phyloP scores from a whole-genome alignment of 2,113 vertebrate species.

The Rhinolophus sinicus region DNA sequence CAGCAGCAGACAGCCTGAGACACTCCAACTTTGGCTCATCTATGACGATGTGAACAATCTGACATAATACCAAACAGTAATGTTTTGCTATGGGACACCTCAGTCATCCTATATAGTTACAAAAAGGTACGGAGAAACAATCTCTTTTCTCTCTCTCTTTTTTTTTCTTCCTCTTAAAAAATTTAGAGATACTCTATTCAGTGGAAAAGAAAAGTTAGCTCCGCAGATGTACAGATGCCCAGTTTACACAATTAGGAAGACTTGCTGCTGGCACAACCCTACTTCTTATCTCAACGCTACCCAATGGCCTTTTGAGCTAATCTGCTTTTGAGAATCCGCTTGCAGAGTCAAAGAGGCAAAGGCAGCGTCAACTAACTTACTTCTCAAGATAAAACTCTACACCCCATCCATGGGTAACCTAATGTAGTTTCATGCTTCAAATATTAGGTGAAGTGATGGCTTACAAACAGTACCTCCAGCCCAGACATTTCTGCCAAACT shows the following conservation, averaged over 20 bases:
- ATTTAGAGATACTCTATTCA: not conserved
- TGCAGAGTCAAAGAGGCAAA: not conserved
- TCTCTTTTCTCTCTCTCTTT: not conserved
- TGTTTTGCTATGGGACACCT: too few species aligned
- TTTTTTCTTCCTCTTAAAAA: slow-evolving; percentile 3
- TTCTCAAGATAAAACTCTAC: not conserved
- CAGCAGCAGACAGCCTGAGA: not conserved
- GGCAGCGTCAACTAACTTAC: not conserved
- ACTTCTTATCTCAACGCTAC: not conserved
- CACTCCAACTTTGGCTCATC: not conserved
- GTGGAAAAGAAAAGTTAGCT: not conserved
- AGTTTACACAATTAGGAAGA: not conserved
- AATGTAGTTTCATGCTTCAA: not conserved
- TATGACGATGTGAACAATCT: rapidly evolving
- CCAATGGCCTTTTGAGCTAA: not conserved
- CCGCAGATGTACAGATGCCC: not conserved
- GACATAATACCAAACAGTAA: not conserved
- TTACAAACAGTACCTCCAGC: not conserved
- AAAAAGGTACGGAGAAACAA: not conserved
- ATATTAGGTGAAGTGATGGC: not conserved
- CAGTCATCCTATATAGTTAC: not conserved
- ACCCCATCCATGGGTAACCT: not conserved
- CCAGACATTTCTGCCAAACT: not conserved
- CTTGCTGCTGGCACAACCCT: not conserved
- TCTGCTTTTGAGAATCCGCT: not conserved